Evolutionary conservation across 2,888 invertebrate genomes (phyloP), one percentile per base, ranked within the genome.

Genomic region (Therioaphis trifolii): DNA sequence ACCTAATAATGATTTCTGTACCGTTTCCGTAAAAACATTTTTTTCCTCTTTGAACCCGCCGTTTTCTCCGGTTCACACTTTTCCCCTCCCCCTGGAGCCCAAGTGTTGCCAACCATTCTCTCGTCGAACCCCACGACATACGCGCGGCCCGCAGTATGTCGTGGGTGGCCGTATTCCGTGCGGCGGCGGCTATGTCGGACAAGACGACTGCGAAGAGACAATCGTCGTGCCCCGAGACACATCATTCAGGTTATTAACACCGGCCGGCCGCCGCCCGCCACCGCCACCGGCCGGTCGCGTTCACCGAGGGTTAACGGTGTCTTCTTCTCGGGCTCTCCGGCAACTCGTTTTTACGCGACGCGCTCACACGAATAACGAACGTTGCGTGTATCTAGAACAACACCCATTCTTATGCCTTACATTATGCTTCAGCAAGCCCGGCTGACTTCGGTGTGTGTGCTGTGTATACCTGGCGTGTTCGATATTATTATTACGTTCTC

Each of bases 201-300:
- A 35, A 66, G 27, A 69, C 12, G 68, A 24, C 9, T 35, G 27
- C 35, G 35, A 55, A 49, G 21, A 61, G 61, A 66, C 63, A 74
- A 82, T 74, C 49, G 72, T 74, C 49, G 72, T 49, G 29, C 66
- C n/a, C 46, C 29, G 9, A 49, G 49, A 46, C 35, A 27, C 61
- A 40, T 80, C 63, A 52, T 74, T 74, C 35, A 74, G 82, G 82
- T 82, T 82, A 82, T 82, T 82, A 82, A 82, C 82, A 74, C 82
- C 40, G 24, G 74, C 40, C 63, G 24, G 52, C 40, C 12, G 18
- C 40, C 63, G 40, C 66, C 72, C 79, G 40, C 46, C 80, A 63
- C 52, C 63, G 46, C 27, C 40, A 71, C 43, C n/a, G 9, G 79
- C 21, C 46, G n/a, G n/a, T 69, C 3, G 7, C n/a, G n/a, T 18